phyloP scores from a whole-genome alignment of 2,888 invertebrate species.

The Aspidiotus rigidus region DNA sequence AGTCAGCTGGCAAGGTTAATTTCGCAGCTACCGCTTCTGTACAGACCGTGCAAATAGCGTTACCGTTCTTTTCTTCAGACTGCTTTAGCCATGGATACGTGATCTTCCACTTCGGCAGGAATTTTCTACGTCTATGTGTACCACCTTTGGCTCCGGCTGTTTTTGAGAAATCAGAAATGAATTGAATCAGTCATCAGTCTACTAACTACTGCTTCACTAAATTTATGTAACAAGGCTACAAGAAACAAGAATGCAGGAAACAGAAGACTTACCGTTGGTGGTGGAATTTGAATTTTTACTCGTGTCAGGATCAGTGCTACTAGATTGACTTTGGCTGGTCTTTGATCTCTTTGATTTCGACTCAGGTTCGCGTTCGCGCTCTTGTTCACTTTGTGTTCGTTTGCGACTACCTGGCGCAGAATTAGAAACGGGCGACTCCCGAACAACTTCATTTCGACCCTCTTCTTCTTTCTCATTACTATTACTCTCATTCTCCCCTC shows the following conservation, averaged over 20 bases:
- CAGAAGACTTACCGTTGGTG: slow-evolving; percentile 2
- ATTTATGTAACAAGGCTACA: neutral
- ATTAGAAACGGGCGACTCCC: too few species aligned
- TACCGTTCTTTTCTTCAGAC: slow-evolving; percentile 20
- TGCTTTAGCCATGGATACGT: slow-evolving; percentile 20
- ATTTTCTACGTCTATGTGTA: slow-evolving; percentile 19
- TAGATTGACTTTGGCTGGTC: too few species aligned
- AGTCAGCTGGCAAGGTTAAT: slow-evolving; percentile 5
- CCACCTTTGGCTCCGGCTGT: slow-evolving; percentile 10
- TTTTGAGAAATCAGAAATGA: slow-evolving; percentile 10
- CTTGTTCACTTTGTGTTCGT: too few species aligned
- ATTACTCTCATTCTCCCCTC: too few species aligned
- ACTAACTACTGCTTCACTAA: neutral
- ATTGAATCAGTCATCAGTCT: slow-evolving; percentile 10
- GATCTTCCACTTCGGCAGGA: slow-evolving; percentile 17
- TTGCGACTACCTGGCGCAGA: too few species aligned
- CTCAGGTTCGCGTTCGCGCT: too few species aligned
- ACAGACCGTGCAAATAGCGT: slow-evolving; percentile 10
- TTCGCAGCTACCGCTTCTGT: slow-evolving; percentile 11
- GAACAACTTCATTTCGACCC: too few species aligned
- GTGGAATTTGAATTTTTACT: slow-evolving; percentile 5
- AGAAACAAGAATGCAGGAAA: neutral
- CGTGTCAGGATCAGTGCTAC: too few species aligned
- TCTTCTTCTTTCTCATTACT: too few species aligned
- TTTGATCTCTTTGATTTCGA: too few species aligned